Conservation (phyloP, 37 sponge, comb jelly and placozoan genomes). For the Chondrilla cf. caribensis region DNA sequence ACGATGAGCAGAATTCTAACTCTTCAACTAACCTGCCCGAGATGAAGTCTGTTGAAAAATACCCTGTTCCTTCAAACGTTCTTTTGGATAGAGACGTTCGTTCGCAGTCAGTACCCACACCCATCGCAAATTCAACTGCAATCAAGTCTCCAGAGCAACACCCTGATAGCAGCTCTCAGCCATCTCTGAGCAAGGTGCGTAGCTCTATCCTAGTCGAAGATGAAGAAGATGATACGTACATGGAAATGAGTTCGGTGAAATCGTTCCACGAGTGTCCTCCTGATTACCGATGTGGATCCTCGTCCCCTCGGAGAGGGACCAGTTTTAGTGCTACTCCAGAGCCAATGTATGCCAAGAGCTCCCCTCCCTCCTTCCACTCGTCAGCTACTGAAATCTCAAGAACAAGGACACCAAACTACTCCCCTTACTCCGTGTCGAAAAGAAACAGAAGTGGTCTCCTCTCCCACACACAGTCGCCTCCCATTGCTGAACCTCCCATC, state of each 20-base stretch:
- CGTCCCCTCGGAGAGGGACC: not conserved
- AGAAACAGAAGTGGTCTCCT: slow-evolving; percentile 8
- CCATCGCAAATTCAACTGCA: too few relatives aligned
- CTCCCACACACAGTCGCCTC: not conserved
- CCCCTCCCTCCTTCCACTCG: not conserved
- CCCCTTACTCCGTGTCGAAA: not conserved
- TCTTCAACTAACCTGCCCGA: not conserved
- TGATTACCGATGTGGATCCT: not conserved
- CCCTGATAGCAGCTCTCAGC: not conserved
- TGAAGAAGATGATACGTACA: slow-evolving; percentile 11
- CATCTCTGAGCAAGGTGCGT: not conserved
- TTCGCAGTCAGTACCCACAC: slow-evolving; percentile 5
- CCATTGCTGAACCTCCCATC: not conserved
- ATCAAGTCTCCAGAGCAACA: not conserved
- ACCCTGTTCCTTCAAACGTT: not conserved
- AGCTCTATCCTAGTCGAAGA: not conserved
- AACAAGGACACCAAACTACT: not conserved
- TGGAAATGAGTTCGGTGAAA: slow-evolving; percentile 22
- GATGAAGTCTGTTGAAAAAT: not conserved
- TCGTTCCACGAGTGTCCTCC: slow-evolving; percentile 4
- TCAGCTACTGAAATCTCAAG: not conserved
- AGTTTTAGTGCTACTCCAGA: not conserved
- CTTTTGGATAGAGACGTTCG: slow-evolving; percentile 2
- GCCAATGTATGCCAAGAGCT: not conserved
- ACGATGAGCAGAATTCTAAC: not conserved